A percentile compares a stretch with the other conserved stretches of the same genome.
These are phyloP conservation scores for Ceratosolen fusciceps DNA, from an alignment of 1,140 invertebrate species.

Conservation along the genomic window DNA sequence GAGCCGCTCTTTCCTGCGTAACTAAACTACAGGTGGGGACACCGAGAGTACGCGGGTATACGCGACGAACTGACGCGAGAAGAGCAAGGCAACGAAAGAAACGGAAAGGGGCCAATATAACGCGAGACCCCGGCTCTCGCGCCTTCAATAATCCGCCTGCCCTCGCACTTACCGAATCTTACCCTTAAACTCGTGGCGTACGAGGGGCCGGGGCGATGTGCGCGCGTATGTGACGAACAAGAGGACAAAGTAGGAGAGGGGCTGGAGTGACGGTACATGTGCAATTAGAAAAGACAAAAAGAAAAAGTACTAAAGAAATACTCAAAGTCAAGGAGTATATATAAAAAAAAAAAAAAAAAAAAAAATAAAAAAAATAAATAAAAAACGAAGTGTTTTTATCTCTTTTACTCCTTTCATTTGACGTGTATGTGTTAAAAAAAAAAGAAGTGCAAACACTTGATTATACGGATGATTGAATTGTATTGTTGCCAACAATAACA, in stretches of 20 bases:
- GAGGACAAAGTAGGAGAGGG: neutral
- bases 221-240: neutral
- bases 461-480: neutral
- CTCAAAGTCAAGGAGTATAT: neutral
- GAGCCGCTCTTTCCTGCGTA: conserved; percentile 2
- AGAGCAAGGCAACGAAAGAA: conserved; percentile 50
- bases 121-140: conserved; percentile 66
- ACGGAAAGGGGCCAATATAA: conserved; percentile 64
- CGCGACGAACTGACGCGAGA: conserved; percentile 46
- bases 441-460: neutral
- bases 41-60: conserved; percentile 1
- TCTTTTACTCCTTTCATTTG: neutral
- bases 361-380: neutral
- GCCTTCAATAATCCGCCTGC: conserved; percentile 65
- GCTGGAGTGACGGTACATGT: no score
- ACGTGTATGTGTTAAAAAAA: neutral
- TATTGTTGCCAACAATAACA: no score
- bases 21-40: conserved; percentile 44
- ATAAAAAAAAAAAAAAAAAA: neutral
- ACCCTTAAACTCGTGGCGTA: neutral
- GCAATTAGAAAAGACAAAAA: no score
- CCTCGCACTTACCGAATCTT: conserved; percentile 58
- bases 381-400: neutral
- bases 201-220: neutral
- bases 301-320: neutral